phyloP scores from a whole-genome alignment of 2,797 vertebrate species.

The Melopsittacus undulatus region DNA sequence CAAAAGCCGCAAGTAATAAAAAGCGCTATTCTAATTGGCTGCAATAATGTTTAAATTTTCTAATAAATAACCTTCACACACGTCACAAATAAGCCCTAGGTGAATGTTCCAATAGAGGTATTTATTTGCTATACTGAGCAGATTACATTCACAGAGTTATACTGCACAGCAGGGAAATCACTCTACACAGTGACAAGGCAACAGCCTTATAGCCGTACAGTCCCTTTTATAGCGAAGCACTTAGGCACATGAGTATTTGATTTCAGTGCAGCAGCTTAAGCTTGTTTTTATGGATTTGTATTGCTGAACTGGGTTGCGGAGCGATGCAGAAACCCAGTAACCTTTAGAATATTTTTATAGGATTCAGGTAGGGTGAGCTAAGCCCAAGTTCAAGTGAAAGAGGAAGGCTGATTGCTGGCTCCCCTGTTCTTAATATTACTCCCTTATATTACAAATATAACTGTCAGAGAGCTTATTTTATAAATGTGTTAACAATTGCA shows the following conservation, averaged over 20 bases:
- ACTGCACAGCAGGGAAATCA: constrained; percentile 45
- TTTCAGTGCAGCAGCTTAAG: background rate
- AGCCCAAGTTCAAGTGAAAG: background rate
- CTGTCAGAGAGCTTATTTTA: background rate
- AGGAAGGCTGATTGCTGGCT: background rate
- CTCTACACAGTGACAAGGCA: constrained; percentile 7
- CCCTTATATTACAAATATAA: background rate
- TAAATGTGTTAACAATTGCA: background rate
- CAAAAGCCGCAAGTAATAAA: constrained; percentile 30
- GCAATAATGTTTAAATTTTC: constrained; percentile 48
- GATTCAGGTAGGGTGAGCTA: constrained; percentile 19
- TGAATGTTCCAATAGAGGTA: constrained; percentile 32
- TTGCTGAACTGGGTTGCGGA: background rate
- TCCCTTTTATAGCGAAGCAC: background rate
- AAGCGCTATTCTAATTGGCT: constrained; percentile 46
- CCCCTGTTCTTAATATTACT: background rate
- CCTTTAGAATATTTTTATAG: constrained; percentile 39
- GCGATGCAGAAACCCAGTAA: background rate
- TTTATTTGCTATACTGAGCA: constrained; percentile 20
- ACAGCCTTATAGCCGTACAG: background rate
- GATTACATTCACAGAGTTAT: constrained; percentile 32
- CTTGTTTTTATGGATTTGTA: background rate
- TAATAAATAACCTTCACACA: constrained; percentile 31
- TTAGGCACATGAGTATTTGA: background rate
- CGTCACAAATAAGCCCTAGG: constrained; percentile 6